Conservation (phyloP, 2,888 invertebrate genomes). For the Tholera decimalis region DNA sequence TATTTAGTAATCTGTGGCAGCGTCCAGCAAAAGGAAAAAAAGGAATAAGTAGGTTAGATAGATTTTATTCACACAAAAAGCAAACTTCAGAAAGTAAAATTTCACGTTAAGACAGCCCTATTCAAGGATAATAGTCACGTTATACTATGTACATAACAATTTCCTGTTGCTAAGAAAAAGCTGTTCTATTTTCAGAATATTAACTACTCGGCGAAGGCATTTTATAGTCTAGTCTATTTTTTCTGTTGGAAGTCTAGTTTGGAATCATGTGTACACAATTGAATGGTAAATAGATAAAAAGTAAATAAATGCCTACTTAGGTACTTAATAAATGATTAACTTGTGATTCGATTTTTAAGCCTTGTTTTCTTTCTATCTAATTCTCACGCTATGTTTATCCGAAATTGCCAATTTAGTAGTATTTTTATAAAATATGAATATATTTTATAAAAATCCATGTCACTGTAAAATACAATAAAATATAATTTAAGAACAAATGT, state of each 20-base stretch:
- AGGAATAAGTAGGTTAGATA: too few relatives aligned
- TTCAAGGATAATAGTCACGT: constrained; percentile 44
- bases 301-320: too few relatives aligned
- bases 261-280: background rate
- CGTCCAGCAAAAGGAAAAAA: too few relatives aligned
- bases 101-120: constrained; percentile 40
- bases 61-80: background rate
- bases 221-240: constrained; percentile 15
- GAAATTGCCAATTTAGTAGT: too few relatives aligned
- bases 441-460: too few relatives aligned
- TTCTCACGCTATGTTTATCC: background rate
- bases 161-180: constrained; percentile 22
- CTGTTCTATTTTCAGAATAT: constrained; percentile 40
- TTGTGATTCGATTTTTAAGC: background rate
- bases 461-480: too few relatives aligned
- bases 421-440: too few relatives aligned
- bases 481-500: too few relatives aligned
- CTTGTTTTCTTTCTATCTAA: background rate
- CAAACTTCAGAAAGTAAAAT: background rate
- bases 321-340: background rate
- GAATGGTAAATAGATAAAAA: background rate
- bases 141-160: constrained; percentile 40
- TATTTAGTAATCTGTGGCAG: too few relatives aligned
- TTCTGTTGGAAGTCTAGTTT: background rate
- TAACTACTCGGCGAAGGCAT: constrained; percentile 20